Base-by-base conservation (phyloP, 1,140 invertebrate genomes). In the Pomacea maculata region DNA sequence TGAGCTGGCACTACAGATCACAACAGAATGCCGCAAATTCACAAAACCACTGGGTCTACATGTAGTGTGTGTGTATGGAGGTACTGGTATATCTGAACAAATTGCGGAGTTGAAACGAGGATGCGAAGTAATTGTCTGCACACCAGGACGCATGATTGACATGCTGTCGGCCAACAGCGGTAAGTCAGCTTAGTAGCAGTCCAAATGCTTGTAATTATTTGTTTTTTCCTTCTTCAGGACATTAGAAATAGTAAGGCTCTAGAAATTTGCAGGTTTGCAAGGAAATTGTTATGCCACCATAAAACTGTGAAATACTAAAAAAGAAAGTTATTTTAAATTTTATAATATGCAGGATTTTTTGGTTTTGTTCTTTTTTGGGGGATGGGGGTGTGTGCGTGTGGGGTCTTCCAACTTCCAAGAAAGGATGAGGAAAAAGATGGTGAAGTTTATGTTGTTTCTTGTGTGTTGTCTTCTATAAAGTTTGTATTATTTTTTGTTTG, bases 61-160 rank as follows among this genome's bases (percentile, higher is more conserved):
- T 52, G 96, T 96, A 1, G 98, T 99, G 0, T 99, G 98, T 90
- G 98, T 99, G 0, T 99, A 99, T 90, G 99, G 99, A 34, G 99
- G 99, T 15, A 99, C 98, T 1, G 98, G 97, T 1, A 98, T 98
- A 83, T 98, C 96, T 0, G 97, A 99, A 92, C 95, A 98, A 92
- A 99, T 99, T 86, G 98, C 98, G 0, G 98, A 99, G 91, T 90
- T 99, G 75, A 99, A 99, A 91, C 94, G 98, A 74, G 98, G 98
- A 25, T 97, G 98, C 0, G 98, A 99, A 92, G 98, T 99, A 80
- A 98, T 99, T 82, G 98, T 99, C 0, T 99, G 98, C 87, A 99
- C 99, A 1, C 98, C 99, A 0, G 99, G 99, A 0, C 93, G 99
- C 83, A 99, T 99, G 98, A 99, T 99, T 87, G 99, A 99, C 90